Evolutionary conservation across 2,888 invertebrate genomes (phyloP), one percentile per base, ranked within the genome.

Genomic region (Torymus aiolomorphi): DNA sequence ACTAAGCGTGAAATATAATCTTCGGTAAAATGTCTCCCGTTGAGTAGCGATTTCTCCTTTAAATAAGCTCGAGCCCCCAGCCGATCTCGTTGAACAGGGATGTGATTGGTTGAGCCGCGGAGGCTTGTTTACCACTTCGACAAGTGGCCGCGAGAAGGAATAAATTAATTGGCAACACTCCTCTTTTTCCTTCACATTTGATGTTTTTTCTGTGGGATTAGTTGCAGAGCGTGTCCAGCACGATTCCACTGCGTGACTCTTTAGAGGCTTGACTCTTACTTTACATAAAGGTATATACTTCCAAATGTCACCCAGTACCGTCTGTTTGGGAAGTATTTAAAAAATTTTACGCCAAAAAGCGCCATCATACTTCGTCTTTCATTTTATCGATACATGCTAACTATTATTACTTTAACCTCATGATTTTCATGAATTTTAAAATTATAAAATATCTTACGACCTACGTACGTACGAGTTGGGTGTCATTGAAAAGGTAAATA

Each of bases 81-180:
- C 24, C 18, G 52, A 65, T 56, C 14, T n/a, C n/a, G n/a, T n/a
- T n/a, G 20, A 18, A 10, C 42, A n/a, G 54, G 31, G 11, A 54
- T n/a, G 56, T 78, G 84, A 90, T 90, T 90, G 90, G 90, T 84
- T 73, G 57, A 84, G 51, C 42, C 69, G n/a, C 31, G 86, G 85
- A 87, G 87, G 88, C 88, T 86, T 89, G 88, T 88, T 89, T 89
- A 85, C 81, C 65, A 78, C 79, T 57, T 61, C 31, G 18, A 13
- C 62, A 18, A 76, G 72, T 76, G 51, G 13, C 24, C 76, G 31
- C n/a, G 12, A 65, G 8, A 49, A 1, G 10, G 67, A 20, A 76
- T 76, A 80, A 51, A 76, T 80, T 75, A 51, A 80, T 75, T 2
- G 62, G 1, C 54, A 42, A 20, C 57, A 14, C 11, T 59, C 49